phyloP scores from a whole-genome alignment of 2,113 vertebrate species.

The Ophiodon elongatus region DNA sequence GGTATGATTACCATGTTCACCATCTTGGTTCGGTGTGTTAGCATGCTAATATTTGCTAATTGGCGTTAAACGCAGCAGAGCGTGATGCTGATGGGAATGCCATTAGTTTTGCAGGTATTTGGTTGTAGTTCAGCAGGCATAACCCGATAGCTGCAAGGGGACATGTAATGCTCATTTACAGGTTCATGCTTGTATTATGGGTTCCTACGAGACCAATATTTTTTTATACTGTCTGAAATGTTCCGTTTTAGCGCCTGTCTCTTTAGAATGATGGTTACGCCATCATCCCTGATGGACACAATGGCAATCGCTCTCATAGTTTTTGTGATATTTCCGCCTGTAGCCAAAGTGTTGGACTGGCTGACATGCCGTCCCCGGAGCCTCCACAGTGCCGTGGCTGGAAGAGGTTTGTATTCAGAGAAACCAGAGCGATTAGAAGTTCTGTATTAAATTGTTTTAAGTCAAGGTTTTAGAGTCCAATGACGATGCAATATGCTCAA shows the following conservation, averaged over 20 bases:
- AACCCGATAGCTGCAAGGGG: neutral
- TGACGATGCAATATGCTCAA: neutral
- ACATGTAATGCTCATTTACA: neutral
- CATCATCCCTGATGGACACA: too few species aligned
- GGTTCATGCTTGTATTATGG: neutral
- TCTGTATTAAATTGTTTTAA: neutral
- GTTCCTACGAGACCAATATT: too few species aligned
- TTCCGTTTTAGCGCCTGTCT: too few species aligned
- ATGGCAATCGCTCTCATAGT: too few species aligned
- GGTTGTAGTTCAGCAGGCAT: neutral
- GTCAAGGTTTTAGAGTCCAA: neutral
- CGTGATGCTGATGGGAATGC: neutral
- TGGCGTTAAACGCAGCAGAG: neutral
- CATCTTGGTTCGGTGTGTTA: neutral
- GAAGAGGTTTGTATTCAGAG: neutral
- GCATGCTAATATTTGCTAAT: neutral
- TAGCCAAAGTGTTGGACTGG: neutral
- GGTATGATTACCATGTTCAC: neutral
- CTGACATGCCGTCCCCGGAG: too few species aligned
- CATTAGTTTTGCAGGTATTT: too few species aligned
- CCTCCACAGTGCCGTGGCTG: neutral
- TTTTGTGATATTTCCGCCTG: too few species aligned
- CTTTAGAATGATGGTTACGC: too few species aligned
- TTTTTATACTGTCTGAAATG: too few species aligned
- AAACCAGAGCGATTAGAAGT: neutral